phyloP scores from a whole-genome alignment of 2,888 invertebrate genomes.

The Hypolimnas misippus region DNA sequence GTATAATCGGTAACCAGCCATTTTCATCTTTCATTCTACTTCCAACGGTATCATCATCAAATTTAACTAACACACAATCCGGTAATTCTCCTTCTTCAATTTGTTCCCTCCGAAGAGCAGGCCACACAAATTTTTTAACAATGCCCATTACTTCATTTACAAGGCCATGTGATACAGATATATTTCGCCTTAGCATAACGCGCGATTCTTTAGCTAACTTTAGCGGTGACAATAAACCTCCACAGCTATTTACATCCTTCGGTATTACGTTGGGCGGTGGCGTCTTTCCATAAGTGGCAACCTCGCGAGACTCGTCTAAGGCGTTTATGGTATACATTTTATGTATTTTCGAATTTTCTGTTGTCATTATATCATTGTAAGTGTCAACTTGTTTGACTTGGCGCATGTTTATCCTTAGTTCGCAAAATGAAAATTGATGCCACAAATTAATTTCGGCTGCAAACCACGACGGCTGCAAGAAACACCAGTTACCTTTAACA shows the following conservation, averaged over 20 bases:
- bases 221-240: conserved; percentile 37
- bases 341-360: conserved; percentile 18
- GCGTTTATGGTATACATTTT: conserved; percentile 40
- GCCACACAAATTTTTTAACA: conserved; percentile 39
- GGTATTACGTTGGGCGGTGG: conserved; percentile 41
- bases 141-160: conserved; percentile 42
- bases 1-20: conserved; percentile 37
- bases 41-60: conserved; percentile 29
- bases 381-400: conserved; percentile 47
- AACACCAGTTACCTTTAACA: conserved; percentile 49
- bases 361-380: neutral
- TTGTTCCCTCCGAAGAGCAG: conserved; percentile 34
- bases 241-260: conserved; percentile 41
- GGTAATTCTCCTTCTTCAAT: conserved; percentile 34
- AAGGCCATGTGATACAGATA: conserved; percentile 42
- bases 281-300: conserved; percentile 44
- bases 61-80: conserved; percentile 25
- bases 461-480: conserved; percentile 36
- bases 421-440: conserved; percentile 49
- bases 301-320: conserved; percentile 47
- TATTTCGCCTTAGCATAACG: conserved; percentile 49
- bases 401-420: conserved; percentile 52
- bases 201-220: conserved; percentile 41
- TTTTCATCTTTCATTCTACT: conserved; percentile 26
- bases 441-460: conserved; percentile 47